Evolutionary conservation across 2,888 invertebrate genomes (phyloP).

Genomic region (Lasiommata megera): DNA sequence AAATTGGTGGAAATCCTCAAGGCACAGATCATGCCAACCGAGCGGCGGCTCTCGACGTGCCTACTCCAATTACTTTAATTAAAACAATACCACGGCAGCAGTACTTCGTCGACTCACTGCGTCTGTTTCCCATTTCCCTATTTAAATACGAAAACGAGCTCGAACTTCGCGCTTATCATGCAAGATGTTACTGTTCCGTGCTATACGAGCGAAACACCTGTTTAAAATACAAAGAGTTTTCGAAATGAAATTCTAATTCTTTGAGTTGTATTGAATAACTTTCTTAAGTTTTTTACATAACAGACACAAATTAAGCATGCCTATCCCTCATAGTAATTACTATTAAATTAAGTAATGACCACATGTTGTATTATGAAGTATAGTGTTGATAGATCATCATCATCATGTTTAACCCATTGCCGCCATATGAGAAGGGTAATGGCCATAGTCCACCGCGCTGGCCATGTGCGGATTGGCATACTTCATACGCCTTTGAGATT

Average conservation of each 20-base stretch:
- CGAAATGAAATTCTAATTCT: neutral
- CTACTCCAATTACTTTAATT: conserved; percentile 82
- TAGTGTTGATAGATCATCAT: no score
- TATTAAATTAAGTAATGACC: no score
- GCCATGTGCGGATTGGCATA: no score
- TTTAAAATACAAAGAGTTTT: conserved; percentile 20
- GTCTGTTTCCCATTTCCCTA: conserved; percentile 80
- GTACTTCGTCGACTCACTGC: conserved; percentile 75
- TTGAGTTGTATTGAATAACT: neutral
- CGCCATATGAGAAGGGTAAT: no score
- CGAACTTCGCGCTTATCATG: conserved; percentile 68
- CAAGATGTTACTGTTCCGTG: conserved; percentile 68
- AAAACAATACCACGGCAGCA: conserved; percentile 79
- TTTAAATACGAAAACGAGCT: conserved; percentile 81
- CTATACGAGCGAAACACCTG: conserved; percentile 50
- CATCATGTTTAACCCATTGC: no score
- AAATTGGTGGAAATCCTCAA: conserved; percentile 80
- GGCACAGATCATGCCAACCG: conserved; percentile 76
- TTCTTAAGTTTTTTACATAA: neutral
- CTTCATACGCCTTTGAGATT: no score
- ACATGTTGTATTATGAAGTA: no score
- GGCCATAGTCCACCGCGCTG: no score
- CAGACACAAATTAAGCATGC: neutral
- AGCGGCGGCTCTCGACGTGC: conserved; percentile 73
- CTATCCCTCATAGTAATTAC: no score